phyloP scores from a whole-genome alignment of 1,140 invertebrate genomes.

The Rhagoletis zephyria region DNA sequence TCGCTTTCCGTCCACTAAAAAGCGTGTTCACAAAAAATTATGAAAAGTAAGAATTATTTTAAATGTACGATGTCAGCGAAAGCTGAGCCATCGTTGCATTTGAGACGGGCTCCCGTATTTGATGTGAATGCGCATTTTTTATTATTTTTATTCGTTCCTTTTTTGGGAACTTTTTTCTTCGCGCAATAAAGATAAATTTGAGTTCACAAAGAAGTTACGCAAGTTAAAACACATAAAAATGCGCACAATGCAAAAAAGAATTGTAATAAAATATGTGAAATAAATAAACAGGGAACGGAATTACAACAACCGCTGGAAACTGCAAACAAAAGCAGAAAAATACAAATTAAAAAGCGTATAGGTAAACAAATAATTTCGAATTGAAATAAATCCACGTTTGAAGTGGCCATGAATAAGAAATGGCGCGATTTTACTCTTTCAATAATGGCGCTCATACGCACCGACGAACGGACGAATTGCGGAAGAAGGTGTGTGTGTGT shows the following conservation, averaged over 20 bases:
- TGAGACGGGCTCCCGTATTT: background rate
- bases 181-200: no score
- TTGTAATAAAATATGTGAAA: background rate
- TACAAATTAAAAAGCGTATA: no score
- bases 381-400: background rate
- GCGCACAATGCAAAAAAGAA: background rate
- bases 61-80: conserved; percentile 1
- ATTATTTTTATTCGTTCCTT: background rate
- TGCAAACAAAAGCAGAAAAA: background rate
- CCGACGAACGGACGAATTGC: background rate
- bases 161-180: no score
- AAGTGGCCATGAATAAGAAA: background rate
- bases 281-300: background rate
- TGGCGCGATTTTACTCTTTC: background rate
- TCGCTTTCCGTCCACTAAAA: background rate
- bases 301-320: background rate
- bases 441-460: background rate
- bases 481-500: background rate
- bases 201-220: background rate
- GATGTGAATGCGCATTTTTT: background rate
- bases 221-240: background rate
- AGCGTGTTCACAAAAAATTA: background rate
- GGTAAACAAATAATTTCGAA: no score
- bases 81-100: background rate
- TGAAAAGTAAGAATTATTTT: background rate